phyloP scores from a whole-genome alignment of 2,888 invertebrate species.

The Agrochola lota region DNA sequence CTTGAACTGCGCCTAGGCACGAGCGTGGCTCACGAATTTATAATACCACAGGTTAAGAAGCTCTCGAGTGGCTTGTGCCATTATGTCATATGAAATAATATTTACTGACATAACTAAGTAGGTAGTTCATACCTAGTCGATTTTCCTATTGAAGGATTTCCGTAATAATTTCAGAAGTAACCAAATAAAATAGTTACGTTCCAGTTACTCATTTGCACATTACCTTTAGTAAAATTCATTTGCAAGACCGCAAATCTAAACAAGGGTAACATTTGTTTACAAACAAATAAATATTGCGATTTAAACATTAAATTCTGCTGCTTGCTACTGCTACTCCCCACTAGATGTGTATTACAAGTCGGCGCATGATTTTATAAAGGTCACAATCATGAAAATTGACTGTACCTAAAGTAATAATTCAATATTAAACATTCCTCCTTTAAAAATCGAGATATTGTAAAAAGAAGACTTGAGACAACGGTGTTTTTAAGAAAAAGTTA shows the following conservation, averaged over 20 bases:
- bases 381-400: background rate
- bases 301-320: background rate
- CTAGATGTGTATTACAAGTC: slow-evolving; percentile 70
- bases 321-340: slow-evolving; percentile 65
- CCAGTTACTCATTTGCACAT: background rate
- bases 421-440: background rate
- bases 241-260: background rate
- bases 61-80: slow-evolving; percentile 47
- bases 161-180: background rate
- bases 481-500: background rate
- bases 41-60: slow-evolving; percentile 74
- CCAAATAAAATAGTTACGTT: background rate
- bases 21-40: slow-evolving; percentile 75
- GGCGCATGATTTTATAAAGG: background rate
- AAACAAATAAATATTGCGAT: background rate
- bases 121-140: background rate
- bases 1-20: slow-evolving; percentile 63
- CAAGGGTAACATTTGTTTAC: background rate
- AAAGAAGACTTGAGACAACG: background rate
- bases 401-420: background rate
- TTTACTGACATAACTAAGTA: background rate
- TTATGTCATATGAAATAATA: slow-evolving; percentile 23
- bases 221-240: background rate
- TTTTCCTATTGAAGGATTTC: background rate
- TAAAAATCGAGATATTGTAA: background rate